Base-by-base conservation (phyloP, 1,140 invertebrate species). In the Micrasema minimum region DNA sequence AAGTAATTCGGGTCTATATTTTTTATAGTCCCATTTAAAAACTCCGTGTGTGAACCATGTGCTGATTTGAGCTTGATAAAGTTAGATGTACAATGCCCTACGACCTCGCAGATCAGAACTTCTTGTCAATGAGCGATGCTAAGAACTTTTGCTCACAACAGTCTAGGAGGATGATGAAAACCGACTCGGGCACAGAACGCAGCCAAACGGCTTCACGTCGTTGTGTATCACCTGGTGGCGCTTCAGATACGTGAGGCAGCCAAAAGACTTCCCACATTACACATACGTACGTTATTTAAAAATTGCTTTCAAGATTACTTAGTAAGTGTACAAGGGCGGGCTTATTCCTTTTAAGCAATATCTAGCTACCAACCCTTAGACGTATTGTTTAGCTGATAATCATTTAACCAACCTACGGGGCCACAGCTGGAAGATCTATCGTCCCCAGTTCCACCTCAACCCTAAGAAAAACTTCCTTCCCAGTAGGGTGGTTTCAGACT, bases 151-250 rank as follows among this genome's bases (percentile, higher is more conserved):
- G 74, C 38, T 75, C 74, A 11, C 61, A 51, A n/a, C 70, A 53
- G 51, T n/a, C n/a, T 69, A 75, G 10, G 71, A 45, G 16, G 57
- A 55, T 11, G 66, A 72, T 7, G 46, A 65, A 26, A 75, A 75
- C 11, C 70, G 41, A 16, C 59, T 50, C 11, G 48, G 45, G 26
- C 74, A 75, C 23, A 70, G 20, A 1, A 53, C 57, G 18, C 74
- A 75, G 10, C 62, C 74, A 75, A 87, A 89, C 0, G 74, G 74
- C 37, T 75, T 75, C 43, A 72, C 66, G n/a, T 69, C 53, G 20
- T 41, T 31, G 31, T 75, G 74, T 0, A 51, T 57, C 57, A 78
- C 76, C 31, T 76, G 72, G 55, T 80, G 79, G 0, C 75, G 72
- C 26, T 78, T 77, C 23, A 75, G 62, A 43, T 72, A 75, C 5